These are phyloP conservation scores for Omphaloscelis lunosa DNA, from an alignment of 2,888 invertebrate genomes.

Conservation along the genomic window DNA sequence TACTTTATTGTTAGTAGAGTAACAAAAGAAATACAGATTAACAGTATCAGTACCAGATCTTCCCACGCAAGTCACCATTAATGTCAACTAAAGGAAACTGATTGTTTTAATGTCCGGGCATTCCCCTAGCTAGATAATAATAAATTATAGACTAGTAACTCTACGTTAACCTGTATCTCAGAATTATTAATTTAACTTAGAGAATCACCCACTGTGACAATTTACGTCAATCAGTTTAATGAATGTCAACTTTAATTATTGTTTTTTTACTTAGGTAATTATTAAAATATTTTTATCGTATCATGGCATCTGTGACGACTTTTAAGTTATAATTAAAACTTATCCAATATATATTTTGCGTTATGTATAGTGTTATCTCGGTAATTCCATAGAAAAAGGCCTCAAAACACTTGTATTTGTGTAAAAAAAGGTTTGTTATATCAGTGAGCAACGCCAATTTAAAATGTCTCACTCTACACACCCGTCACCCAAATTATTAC, in stretches of 20 bases:
- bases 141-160: not conserved
- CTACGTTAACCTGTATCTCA: not conserved
- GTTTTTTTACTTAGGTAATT: not conserved
- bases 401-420: not conserved
- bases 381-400: not conserved
- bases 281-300: constrained; percentile 20
- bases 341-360: too few species aligned
- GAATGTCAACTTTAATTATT: constrained; percentile 30
- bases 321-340: too few species aligned
- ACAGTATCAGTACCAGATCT: constrained; percentile 21
- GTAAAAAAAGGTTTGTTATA: not conserved
- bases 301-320: constrained; percentile 8
- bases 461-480: not conserved
- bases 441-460: too few species aligned
- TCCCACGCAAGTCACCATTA: constrained; percentile 41
- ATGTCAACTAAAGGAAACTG: constrained; percentile 51
- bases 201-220: constrained; percentile 63
- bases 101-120: constrained; percentile 22
- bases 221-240: constrained; percentile 36
- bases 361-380: too few species aligned
- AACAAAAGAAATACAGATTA: not conserved
- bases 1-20: not conserved
- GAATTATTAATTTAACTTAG: constrained; percentile 19
- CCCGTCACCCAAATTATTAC: not conserved
- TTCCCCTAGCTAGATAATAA: constrained; percentile 14